A percentile compares a stretch with the other conserved stretches of the same genome.
These are phyloP conservation scores for Craniophora ligustri DNA, from an alignment of 2,888 invertebrate genomes.

Conservation along the genomic window DNA sequence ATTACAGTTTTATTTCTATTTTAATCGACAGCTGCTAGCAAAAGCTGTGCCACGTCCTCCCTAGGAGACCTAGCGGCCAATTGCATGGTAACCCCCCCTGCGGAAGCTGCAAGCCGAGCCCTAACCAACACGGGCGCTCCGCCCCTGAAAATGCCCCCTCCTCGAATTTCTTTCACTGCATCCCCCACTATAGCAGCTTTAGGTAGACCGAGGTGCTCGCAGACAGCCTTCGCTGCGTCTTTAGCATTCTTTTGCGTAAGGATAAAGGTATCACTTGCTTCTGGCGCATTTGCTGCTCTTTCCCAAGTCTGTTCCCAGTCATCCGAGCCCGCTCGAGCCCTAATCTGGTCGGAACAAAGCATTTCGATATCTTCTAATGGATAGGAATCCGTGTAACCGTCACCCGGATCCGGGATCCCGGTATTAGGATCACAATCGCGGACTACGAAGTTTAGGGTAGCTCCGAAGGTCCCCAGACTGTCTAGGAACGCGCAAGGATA, in stretches of 20 bases:
- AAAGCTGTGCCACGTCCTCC: constrained; percentile 95
- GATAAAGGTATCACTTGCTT: constrained; percentile 97
- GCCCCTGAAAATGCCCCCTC: constrained; percentile 95
- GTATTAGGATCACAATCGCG: constrained; percentile 99
- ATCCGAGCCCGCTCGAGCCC: constrained; percentile 69
- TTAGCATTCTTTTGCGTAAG: constrained; percentile 89
- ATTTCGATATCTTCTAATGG: constrained; percentile 94
- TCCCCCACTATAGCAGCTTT: constrained; percentile 75
- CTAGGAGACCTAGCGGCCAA: constrained; percentile 96
- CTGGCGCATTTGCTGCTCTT: constrained; percentile 90
- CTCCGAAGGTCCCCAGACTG: constrained; percentile 94
- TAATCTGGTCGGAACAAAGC: constrained; percentile 78
- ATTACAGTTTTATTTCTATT: background rate
- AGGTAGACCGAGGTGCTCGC: constrained; percentile 78
- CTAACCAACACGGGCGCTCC: constrained; percentile 96
- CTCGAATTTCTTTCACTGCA: constrained; percentile 79
- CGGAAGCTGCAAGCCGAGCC: constrained; percentile 93
- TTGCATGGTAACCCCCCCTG: constrained; percentile 97
- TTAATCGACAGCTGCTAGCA: constrained; percentile 95
- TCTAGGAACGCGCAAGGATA: constrained; percentile 87
- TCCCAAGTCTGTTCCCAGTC: constrained; percentile 93
- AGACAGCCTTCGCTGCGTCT: constrained; percentile 79
- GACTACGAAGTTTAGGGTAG: constrained; percentile 97
- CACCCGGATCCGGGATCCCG: constrained; percentile 97
- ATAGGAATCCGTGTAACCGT: constrained; percentile 98